phyloP scores from a whole-genome alignment of 2,113 vertebrate genomes.

The Cebus imitator region DNA sequence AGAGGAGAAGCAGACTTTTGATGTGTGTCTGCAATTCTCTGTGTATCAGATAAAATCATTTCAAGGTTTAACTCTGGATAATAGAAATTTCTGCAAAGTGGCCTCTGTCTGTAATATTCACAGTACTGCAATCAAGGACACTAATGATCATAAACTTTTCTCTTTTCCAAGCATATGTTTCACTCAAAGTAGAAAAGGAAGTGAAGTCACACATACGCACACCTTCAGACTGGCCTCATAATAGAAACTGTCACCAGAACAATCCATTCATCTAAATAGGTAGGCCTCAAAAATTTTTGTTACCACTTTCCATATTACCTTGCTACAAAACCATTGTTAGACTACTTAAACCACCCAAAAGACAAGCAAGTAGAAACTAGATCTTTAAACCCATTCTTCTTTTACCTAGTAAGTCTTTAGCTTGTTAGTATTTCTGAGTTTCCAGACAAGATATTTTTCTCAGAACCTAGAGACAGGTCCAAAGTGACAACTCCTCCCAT shows the following conservation, averaged over 20 bases:
- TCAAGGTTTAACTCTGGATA: conserved; percentile 73
- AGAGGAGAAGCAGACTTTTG: conserved; percentile 64
- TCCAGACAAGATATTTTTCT: not conserved
- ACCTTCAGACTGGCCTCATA: not conserved
- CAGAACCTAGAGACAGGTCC: not conserved
- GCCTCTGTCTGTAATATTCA: conserved; percentile 53
- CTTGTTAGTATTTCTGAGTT: conserved; percentile 44
- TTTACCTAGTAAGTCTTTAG: not conserved
- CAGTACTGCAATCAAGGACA: conserved; percentile 63
- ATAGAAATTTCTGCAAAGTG: conserved; percentile 58
- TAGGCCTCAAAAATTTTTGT: not conserved
- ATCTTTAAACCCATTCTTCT: not conserved
- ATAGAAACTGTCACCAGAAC: not conserved
- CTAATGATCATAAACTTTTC: conserved; percentile 11
- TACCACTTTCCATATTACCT: not conserved
- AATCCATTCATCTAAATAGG: not conserved
- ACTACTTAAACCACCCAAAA: not conserved
- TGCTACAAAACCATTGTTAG: not conserved
- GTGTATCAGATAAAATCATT: conserved; percentile 67
- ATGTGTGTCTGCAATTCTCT: conserved; percentile 66
- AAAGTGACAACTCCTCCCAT: not conserved
- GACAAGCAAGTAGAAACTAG: not conserved
- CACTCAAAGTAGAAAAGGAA: not conserved
- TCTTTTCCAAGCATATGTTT: not conserved
- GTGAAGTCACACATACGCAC: not conserved